phyloP scores from a whole-genome alignment of 37 sponge, comb jelly and placozoan species.

The Hormiphora californensis region DNA sequence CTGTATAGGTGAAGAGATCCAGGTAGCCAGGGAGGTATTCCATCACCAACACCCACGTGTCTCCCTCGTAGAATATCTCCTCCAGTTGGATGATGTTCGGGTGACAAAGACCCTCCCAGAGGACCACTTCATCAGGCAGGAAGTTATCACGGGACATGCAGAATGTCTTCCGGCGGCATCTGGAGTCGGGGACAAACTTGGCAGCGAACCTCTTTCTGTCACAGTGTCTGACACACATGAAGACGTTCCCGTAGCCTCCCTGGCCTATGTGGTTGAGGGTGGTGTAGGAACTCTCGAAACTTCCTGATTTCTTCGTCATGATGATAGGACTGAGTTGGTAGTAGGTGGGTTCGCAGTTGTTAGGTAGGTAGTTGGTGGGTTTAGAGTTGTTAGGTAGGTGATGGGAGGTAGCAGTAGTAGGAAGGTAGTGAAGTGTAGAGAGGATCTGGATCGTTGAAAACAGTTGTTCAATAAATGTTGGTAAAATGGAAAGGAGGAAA shows the following conservation, averaged over 20 bases:
- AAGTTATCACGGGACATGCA: not conserved
- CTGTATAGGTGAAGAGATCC: conserved; percentile 15
- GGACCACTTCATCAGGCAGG: conserved; percentile 42
- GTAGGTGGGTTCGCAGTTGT: too few relatives aligned
- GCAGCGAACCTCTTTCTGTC: conserved; percentile 13
- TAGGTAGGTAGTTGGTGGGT: too few relatives aligned
- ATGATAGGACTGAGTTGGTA: too few relatives aligned
- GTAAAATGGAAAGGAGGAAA: too few relatives aligned
- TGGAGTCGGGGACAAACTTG: not conserved
- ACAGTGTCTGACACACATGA: not conserved
- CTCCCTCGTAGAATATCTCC: conserved; percentile 12
- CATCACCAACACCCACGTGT: conserved; percentile 7
- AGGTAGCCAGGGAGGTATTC: not conserved
- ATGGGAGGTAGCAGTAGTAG: too few relatives aligned
- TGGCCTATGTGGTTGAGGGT: not conserved
- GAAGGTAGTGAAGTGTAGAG: too few relatives aligned
- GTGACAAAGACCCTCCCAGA: conserved; percentile 29
- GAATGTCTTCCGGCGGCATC: conserved; percentile 2
- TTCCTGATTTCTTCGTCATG: too few relatives aligned
- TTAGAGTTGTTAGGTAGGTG: too few relatives aligned
- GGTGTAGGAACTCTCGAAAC: not conserved
- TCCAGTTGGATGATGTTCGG: conserved; percentile 3
- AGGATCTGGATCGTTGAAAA: too few relatives aligned
- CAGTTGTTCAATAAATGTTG: too few relatives aligned
- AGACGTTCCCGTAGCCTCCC: conserved; percentile 33